A percentile compares a stretch with the other conserved stretches of the same genome.
Evolutionary conservation across 2,888 invertebrate species (phyloP).

Genomic region (Catocala fraxini): DNA sequence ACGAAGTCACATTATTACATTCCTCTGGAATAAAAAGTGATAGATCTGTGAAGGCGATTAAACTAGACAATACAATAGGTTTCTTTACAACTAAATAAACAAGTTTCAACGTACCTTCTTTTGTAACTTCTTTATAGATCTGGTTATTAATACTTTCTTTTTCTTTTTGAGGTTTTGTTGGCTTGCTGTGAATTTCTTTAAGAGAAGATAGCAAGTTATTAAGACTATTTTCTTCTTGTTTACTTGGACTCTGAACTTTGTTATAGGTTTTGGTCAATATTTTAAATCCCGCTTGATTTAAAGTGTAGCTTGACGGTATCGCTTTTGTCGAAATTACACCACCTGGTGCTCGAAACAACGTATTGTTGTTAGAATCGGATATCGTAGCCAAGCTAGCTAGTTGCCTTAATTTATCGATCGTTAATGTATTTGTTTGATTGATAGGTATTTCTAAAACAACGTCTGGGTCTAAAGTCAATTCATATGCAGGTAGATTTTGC

Average conservation of each 20-base stretch:
- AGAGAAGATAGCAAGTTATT: slow-evolving; percentile 58
- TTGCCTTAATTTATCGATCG: slow-evolving; percentile 83
- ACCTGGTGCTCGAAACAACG: slow-evolving; percentile 80
- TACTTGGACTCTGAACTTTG: slow-evolving; percentile 80
- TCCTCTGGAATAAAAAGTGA: slow-evolving; percentile 61
- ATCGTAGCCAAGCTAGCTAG: slow-evolving; percentile 87
- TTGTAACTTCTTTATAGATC: slow-evolving; percentile 34
- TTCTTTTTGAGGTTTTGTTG: slow-evolving; percentile 64
- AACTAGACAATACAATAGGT: not conserved
- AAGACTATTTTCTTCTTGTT: slow-evolving; percentile 78
- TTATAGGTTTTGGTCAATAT: slow-evolving; percentile 90
- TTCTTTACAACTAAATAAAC: not conserved
- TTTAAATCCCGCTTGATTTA: slow-evolving; percentile 90
- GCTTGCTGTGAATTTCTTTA: slow-evolving; percentile 74
- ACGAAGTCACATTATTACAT: slow-evolving; percentile 83
- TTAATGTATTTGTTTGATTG: slow-evolving; percentile 75
- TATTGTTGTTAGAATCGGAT: slow-evolving; percentile 83
- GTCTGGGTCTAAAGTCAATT: slow-evolving; percentile 79
- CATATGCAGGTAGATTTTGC: slow-evolving; percentile 77
- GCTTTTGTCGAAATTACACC: slow-evolving; percentile 88
- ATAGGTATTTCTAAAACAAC: slow-evolving; percentile 80
- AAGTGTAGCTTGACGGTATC: slow-evolving; percentile 87
- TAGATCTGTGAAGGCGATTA: not conserved
- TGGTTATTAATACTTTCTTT: slow-evolving; percentile 51
- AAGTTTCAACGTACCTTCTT: slow-evolving; percentile 59